phyloP scores from a whole-genome alignment of 2,113 vertebrate genomes.

The Engystomops pustulosus region DNA sequence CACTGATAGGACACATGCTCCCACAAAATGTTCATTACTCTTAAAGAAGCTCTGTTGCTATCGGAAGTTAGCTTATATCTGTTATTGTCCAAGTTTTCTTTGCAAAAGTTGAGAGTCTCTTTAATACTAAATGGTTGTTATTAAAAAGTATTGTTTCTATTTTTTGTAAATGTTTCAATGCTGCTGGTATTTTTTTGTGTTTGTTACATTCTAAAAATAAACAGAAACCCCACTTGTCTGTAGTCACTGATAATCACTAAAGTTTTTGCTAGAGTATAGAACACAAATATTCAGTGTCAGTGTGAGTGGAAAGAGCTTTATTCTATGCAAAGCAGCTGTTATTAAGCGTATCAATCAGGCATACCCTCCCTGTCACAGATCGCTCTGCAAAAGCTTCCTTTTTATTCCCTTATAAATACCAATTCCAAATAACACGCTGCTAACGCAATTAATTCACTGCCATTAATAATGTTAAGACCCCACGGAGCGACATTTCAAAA shows the following conservation, averaged over 20 bases:
- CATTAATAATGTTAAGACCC: slow-evolving; percentile 59
- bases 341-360: slow-evolving; percentile 58
- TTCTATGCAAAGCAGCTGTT: slow-evolving; percentile 42
- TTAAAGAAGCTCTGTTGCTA: not conserved
- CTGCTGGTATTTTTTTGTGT: not conserved
- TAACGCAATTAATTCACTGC: slow-evolving; percentile 56
- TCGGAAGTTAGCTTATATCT: not conserved
- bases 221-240: not conserved
- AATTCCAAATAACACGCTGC: slow-evolving; percentile 58
- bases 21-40: too few relatives aligned
- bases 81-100: not conserved
- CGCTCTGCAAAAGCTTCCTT: slow-evolving; percentile 37
- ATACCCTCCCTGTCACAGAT: slow-evolving; percentile 42
- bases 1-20: too few relatives aligned
- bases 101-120: not conserved
- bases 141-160: not conserved
- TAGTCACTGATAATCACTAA: slow-evolving; percentile 11
- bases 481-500: slow-evolving; percentile 55
- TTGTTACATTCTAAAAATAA: slow-evolving; percentile 30
- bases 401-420: slow-evolving; percentile 58
- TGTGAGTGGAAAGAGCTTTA: slow-evolving; percentile 5
- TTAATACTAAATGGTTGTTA: slow-evolving; percentile 7
- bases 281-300: slow-evolving; percentile 40
- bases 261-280: slow-evolving; percentile 5
- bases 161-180: not conserved